Conservation (phyloP, 2,888 invertebrate species). For the Opisthograptis luteolata region DNA sequence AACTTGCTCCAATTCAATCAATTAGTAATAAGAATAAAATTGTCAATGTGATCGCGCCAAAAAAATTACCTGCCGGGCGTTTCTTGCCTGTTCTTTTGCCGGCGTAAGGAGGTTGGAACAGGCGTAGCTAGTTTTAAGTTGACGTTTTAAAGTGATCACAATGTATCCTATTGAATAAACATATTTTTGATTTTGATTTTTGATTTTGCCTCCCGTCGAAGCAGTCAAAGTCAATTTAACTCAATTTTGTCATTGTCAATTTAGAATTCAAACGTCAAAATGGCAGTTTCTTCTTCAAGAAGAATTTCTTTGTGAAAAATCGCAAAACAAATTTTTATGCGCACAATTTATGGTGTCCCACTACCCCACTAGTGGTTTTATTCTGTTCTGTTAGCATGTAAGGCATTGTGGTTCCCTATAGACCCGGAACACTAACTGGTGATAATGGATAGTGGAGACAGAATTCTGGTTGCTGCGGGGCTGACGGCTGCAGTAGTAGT, state of each 20-base stretch:
- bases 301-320: conserved; percentile 29
- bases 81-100: too few species aligned
- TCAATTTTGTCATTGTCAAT: too few species aligned
- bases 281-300: conserved; percentile 7
- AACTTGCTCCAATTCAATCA: too few species aligned
- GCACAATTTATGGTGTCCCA: conserved; percentile 6
- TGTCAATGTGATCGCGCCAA: too few species aligned
- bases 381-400: conserved; percentile 21
- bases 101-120: too few species aligned
- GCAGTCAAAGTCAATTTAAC: too few species aligned
- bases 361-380: neutral
- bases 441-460: conserved; percentile 89
- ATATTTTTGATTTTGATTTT: neutral
- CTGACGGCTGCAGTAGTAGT: conserved; percentile 92
- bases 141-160: too few species aligned
- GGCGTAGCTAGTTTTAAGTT: too few species aligned
- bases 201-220: neutral
- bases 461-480: conserved; percentile 91
- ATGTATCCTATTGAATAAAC: too few species aligned
- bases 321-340: conserved; percentile 15
- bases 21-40: too few species aligned
- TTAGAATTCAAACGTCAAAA: neutral
- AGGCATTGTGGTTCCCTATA: conserved; percentile 5
- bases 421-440: conserved; percentile 29
- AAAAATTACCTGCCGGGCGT: too few species aligned